Percentiles rank a stretch among this genome's conserved stretches.
Conservation (phyloP, 2,888 invertebrate genomes). For the Galeopsomyia nigrocyanea region DNA sequence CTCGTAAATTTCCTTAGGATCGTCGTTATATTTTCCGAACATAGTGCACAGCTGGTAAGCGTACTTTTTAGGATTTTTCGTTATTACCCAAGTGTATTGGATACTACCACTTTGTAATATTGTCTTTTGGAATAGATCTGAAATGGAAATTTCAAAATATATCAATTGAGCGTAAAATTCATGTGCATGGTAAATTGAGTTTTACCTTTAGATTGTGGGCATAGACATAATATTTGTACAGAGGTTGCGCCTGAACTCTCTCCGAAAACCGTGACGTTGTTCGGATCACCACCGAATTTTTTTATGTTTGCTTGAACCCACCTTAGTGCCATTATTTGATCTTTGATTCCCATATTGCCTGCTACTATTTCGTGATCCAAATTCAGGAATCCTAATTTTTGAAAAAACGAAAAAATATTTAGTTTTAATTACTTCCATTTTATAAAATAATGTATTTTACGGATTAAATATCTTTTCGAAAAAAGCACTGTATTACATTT, state of each 20-base stretch:
- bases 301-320: constrained; percentile 63
- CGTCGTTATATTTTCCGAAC: constrained; percentile 59
- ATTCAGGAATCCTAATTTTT: constrained; percentile 58
- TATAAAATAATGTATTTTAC: not conserved
- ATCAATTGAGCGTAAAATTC: too few species aligned
- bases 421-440: too few species aligned
- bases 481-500: too few species aligned
- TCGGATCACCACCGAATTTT: constrained; percentile 60
- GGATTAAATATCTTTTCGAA: too few species aligned
- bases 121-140: constrained; percentile 63
- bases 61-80: constrained; percentile 13
- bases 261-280: constrained; percentile 62
- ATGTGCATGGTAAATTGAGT: not conserved
- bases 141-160: not conserved
- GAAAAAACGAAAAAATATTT: not conserved
- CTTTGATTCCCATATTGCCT: constrained; percentile 63
- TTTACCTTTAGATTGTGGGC: constrained; percentile 61
- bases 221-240: constrained; percentile 60
- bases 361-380: constrained; percentile 60
- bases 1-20: constrained; percentile 57
- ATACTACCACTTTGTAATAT: constrained; percentile 60
- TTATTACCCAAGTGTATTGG: constrained; percentile 57
- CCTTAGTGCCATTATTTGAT: constrained; percentile 60
- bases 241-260: constrained; percentile 58
- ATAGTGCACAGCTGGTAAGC: constrained; percentile 59